Base-by-base conservation (phyloP, 2,888 invertebrate species). In the Odontothrips loti region DNA sequence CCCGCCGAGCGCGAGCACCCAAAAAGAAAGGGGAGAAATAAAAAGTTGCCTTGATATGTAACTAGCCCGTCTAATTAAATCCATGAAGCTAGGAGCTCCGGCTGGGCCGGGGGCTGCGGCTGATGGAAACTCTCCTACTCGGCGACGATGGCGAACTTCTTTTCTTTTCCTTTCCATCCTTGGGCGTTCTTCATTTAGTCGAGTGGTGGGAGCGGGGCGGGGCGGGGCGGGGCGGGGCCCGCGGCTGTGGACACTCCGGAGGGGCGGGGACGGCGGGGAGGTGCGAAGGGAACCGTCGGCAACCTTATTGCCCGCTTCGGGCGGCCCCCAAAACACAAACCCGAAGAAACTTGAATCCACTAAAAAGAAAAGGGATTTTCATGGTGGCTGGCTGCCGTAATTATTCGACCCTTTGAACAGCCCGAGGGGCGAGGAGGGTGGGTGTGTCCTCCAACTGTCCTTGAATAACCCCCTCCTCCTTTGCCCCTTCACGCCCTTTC, bases 261-360 rank as follows among this genome's bases (percentile, higher is more conserved):
- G 58, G 58, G 58, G 58, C 15, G 58, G 58, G 58, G 58, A n/a
- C 0, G 58, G 58, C 0, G 58, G 17, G 58, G 34, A 43, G 58
- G 58, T 58, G 58, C 34, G 58, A 12, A 20, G 58, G 58, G 10
- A 17, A 6, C 11, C 23, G 68, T 9, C 27, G 23, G 68, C 15
- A 75, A 75, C 68, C 68, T 75, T 75, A 75, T 75, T 75, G 68
- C 68, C 27, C 27, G 68, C 68, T 75, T 75, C 27, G 10, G 68
- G 68, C 58, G 58, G 15, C 17, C 58, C 68, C 68, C 27, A 75
- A 75, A 75, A 75, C 68, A 75, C 68, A 75, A 75, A 75, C 68
- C 58, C 58, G n/a, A 58, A 58, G 68, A 75, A 75, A 75, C 68
- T 75, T 75, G 68, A 75, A 75, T 75, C 68, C 27, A 75, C 23